These are phyloP conservation scores for Zygaena filipendulae DNA, from an alignment of 2,888 invertebrate species.

Conservation along the genomic window DNA sequence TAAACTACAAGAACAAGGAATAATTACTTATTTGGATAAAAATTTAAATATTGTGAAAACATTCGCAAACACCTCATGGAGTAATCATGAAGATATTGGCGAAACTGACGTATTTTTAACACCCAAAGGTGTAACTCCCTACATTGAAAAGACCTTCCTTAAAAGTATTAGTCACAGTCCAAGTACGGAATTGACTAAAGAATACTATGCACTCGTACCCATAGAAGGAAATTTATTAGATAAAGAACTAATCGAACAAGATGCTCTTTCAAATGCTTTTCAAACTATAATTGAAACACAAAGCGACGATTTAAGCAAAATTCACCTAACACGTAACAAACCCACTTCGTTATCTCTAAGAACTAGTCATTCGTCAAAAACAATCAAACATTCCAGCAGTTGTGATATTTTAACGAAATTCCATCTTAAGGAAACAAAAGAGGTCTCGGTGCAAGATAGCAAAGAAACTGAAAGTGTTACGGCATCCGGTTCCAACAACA, in stretches of 20 bases:
- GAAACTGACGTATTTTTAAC: constrained; percentile 54
- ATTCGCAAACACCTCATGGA: constrained; percentile 20
- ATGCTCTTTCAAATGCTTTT: constrained; percentile 59
- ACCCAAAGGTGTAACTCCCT: constrained; percentile 52
- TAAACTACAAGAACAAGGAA: constrained; percentile 55
- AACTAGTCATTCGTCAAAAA: constrained; percentile 51
- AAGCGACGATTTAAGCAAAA: constrained; percentile 27
- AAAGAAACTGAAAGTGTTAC: constrained; percentile 7
- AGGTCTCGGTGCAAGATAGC: constrained; percentile 8
- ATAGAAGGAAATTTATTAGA: constrained; percentile 49
- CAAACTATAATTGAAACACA: constrained; percentile 50
- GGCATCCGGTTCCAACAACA: constrained; percentile 3
- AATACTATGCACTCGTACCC: constrained; percentile 49
- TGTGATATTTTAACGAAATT: constrained; percentile 39
- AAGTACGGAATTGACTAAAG: constrained; percentile 46
- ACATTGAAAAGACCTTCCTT: constrained; percentile 29
- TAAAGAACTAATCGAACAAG: constrained; percentile 63
- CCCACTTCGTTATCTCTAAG: constrained; percentile 45
- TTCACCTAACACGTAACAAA: constrained; percentile 28
- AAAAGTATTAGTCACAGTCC: constrained; percentile 42
- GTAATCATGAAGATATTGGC: constrained; percentile 33
- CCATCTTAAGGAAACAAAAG: constrained; percentile 24
- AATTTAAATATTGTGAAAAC: constrained; percentile 27
- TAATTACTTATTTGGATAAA: constrained; percentile 46
- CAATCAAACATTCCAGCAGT: constrained; percentile 47